phyloP scores from a whole-genome alignment of 2,113 vertebrate species.

The Prinia subflava region DNA sequence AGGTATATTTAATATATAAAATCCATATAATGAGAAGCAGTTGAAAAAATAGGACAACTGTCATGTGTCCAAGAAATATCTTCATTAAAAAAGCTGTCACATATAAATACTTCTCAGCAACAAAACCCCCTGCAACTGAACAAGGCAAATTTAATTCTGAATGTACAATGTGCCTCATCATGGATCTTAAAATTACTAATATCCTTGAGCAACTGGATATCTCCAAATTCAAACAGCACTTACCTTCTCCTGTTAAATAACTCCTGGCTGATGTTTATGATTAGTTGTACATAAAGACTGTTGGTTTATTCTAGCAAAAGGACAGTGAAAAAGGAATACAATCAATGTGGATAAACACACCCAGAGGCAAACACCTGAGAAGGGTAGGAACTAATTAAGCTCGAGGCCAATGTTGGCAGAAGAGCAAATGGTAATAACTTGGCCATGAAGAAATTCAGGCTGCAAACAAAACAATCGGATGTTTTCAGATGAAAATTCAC shows the following conservation, averaged over 20 bases:
- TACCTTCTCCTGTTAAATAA: not conserved
- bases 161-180: not conserved
- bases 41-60: slow-evolving; percentile 9
- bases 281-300: not conserved
- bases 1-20: slow-evolving; percentile 25
- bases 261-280: not conserved
- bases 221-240: not conserved
- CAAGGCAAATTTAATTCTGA: not conserved
- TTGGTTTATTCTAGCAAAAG: not conserved
- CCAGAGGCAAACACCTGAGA: not conserved
- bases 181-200: not conserved
- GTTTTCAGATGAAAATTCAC: not conserved
- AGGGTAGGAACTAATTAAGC: not conserved
- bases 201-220: not conserved
- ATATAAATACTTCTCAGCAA: not conserved
- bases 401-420: not conserved
- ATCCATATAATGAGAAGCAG: not conserved
- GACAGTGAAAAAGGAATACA: not conserved
- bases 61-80: not conserved
- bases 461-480: not conserved
- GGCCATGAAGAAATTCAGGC: not conserved
- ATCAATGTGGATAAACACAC: not conserved
- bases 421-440: not conserved
- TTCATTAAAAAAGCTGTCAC: not conserved
- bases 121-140: not conserved